Conservation (phyloP, 1,140 invertebrate genomes). For the Araneus ventricosus region DNA sequence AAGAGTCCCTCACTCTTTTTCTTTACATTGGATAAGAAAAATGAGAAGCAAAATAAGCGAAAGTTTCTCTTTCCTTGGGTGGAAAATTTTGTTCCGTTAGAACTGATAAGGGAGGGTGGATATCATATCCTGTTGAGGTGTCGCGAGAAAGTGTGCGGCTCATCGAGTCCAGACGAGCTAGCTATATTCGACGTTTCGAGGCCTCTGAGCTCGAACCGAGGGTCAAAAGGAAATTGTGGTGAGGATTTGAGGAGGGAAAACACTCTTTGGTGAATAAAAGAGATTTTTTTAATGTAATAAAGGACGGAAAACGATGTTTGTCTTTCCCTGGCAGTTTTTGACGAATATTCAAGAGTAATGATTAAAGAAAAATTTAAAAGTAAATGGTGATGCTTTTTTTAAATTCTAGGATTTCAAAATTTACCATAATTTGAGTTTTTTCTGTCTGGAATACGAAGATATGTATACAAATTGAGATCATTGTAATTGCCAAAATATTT, state of each 20-base stretch:
- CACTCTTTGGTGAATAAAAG: neutral
- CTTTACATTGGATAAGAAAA: conserved; percentile 40
- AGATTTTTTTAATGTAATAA: neutral
- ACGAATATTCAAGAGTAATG: too few relatives aligned
- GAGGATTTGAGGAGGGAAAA: neutral
- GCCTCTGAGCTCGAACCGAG: neutral
- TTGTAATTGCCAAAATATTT: too few relatives aligned
- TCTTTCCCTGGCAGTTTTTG: too few relatives aligned
- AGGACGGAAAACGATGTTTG: too few relatives aligned
- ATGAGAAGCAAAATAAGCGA: conserved; percentile 50
- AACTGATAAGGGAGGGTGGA: neutral
- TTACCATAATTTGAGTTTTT: too few relatives aligned
- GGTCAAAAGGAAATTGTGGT: neutral
- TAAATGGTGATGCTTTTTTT: too few relatives aligned
- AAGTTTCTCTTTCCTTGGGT: conserved; percentile 29
- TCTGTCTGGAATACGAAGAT: too few relatives aligned
- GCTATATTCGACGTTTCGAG: neutral
- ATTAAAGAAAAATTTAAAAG: too few relatives aligned
- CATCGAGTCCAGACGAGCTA: neutral
- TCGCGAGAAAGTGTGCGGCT: conserved; percentile 4
- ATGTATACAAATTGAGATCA: too few relatives aligned
- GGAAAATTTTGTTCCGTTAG: conserved; percentile 20
- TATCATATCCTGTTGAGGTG: conserved; percentile 27
- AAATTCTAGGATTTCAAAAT: too few relatives aligned
- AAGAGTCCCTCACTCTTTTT: neutral